Conservation (phyloP, 2,113 vertebrate genomes). For the Passer montanus region DNA sequence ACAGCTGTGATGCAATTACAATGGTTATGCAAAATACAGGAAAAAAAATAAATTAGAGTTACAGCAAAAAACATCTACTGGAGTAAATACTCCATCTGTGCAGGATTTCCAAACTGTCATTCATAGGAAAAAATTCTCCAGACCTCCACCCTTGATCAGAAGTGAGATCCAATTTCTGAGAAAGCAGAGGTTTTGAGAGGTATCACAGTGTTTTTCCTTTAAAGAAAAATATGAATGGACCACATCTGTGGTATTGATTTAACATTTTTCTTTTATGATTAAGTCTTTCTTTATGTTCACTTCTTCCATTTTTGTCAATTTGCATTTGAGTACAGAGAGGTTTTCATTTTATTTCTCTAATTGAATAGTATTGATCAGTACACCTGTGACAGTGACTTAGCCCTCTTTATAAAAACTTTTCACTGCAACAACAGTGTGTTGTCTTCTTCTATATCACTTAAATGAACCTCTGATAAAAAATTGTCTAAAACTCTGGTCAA, state of each 20-base stretch:
- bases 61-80: not conserved
- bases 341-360: not conserved
- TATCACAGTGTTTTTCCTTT: not conserved
- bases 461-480: not conserved
- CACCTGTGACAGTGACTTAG: not conserved
- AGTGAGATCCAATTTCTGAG: not conserved
- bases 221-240: not conserved
- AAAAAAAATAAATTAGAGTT: not conserved
- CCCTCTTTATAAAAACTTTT: not conserved
- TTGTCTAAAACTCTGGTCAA: not conserved
- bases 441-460: not conserved
- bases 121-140: not conserved
- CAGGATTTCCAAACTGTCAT: not conserved
- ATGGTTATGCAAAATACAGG: not conserved
- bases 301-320: not conserved
- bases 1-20: not conserved
- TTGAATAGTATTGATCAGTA: not conserved
- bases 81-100: not conserved
- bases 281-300: not conserved
- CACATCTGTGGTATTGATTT: not conserved
- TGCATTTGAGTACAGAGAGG: not conserved
- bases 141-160: not conserved
- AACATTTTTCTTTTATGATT: not conserved
- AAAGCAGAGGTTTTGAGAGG: not conserved
- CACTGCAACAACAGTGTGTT: not conserved